phyloP scores from a whole-genome alignment of 2,797 vertebrate genomes.

The Centroberyx gerrardi region DNA sequence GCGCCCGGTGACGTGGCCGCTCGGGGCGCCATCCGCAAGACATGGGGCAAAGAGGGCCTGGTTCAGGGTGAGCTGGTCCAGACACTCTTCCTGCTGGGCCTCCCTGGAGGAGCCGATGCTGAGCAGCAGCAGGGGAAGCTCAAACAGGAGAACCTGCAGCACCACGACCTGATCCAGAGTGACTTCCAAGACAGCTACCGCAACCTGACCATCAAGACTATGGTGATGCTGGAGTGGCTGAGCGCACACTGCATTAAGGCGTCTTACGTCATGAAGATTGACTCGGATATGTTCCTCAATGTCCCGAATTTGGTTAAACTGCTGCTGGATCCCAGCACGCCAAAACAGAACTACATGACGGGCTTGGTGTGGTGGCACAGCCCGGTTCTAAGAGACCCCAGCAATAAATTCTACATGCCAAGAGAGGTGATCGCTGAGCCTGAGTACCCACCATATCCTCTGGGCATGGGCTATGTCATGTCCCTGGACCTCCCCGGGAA shows the following conservation, averaged over 20 bases:
- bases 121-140: conserved; percentile 63
- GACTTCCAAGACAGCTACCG: conserved; percentile 84
- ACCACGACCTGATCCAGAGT: conserved; percentile 83
- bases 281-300: conserved; percentile 67
- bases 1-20: not conserved
- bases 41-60: conserved; percentile 84
- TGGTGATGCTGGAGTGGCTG: conserved; percentile 86
- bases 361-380: conserved; percentile 93
- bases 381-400: conserved; percentile 89
- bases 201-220: conserved; percentile 86
- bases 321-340: conserved; percentile 48
- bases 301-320: conserved; percentile 60
- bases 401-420: conserved; percentile 90
- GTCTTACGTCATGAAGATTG: conserved; percentile 66
- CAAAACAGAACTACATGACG: conserved; percentile 88
- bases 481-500: conserved; percentile 91
- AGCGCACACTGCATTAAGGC: conserved; percentile 60
- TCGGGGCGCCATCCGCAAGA: conserved; percentile 75
- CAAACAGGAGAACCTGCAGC: conserved; percentile 58
- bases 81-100: conserved; percentile 83
- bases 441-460: conserved; percentile 92
- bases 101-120: not conserved
- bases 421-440: conserved; percentile 85
- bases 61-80: conserved; percentile 70
- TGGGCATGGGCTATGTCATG: conserved; percentile 92